Evolutionary conservation across 2,113 vertebrate species (phyloP).

Genomic region (Vulpes vulpes): DNA sequence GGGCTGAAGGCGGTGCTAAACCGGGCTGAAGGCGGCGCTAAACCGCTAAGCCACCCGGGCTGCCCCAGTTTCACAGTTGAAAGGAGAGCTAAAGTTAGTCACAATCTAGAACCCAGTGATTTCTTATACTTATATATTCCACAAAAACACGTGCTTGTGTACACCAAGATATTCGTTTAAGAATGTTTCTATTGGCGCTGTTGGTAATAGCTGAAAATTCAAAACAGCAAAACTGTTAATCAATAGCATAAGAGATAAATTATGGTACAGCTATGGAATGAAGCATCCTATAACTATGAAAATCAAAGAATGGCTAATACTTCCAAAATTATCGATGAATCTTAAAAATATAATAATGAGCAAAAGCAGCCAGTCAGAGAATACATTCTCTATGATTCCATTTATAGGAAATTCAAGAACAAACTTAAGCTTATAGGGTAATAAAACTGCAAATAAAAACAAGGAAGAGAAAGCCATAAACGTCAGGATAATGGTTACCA

Average conservation of each 20-base stretch:
- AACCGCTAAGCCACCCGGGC: no score
- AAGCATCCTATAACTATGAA: slow-evolving; percentile 44
- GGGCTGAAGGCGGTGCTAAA: no score
- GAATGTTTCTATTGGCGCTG: not conserved
- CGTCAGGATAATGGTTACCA: slow-evolving; percentile 17
- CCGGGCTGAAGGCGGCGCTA: no score
- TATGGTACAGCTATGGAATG: not conserved
- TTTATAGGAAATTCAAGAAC: slow-evolving; percentile 40
- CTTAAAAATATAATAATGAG: slow-evolving; percentile 25
- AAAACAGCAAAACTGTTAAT: slow-evolving; percentile 50
- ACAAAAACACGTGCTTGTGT: slow-evolving; percentile 30
- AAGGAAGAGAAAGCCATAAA: slow-evolving; percentile 52
- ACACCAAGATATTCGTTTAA: slow-evolving; percentile 4
- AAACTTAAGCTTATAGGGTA: slow-evolving; percentile 41
- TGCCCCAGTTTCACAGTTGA: not conserved
- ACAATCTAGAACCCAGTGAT: slow-evolving; percentile 10
- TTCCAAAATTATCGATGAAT: not conserved
- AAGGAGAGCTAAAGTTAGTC: slow-evolving; percentile 17
- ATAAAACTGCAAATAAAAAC: slow-evolving; percentile 33
- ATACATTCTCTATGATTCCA: slow-evolving; percentile 6
- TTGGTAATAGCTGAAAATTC: not conserved
- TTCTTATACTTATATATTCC: slow-evolving; percentile 9
- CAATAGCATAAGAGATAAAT: slow-evolving; percentile 14
- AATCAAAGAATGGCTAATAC: slow-evolving; percentile 40
- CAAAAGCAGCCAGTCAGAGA: slow-evolving; percentile 45